Evolutionary conservation across 2,888 invertebrate species (phyloP).

Genomic region (Himalopsyche japonica): DNA sequence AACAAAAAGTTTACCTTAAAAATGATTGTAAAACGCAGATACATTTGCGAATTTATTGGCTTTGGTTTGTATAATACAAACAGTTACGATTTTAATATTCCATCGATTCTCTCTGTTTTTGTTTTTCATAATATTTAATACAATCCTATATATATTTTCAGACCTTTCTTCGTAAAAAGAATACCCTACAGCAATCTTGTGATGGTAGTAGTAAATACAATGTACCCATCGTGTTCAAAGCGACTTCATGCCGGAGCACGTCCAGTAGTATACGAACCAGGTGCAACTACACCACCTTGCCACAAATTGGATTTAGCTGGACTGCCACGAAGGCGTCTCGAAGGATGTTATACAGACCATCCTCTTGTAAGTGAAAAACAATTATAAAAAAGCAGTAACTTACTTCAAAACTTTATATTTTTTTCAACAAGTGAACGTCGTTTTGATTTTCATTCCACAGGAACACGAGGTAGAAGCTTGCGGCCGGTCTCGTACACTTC

Average conservation of each 20-base stretch:
- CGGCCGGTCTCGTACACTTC: constrained; percentile 44
- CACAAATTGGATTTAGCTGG: constrained; percentile 75
- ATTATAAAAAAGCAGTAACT: too few species aligned
- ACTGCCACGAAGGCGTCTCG: constrained; percentile 67
- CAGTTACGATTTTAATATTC: too few species aligned
- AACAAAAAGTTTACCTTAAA: too few species aligned
- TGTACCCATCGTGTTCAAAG: constrained; percentile 54
- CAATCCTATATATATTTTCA: constrained; percentile 42
- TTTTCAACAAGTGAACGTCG: too few species aligned
- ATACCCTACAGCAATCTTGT: constrained; percentile 79
- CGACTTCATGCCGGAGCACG: constrained; percentile 56
- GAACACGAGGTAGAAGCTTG: constrained; percentile 55
- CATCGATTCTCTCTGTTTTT: too few species aligned
- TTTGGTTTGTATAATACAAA: too few species aligned
- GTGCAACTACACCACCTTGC: constrained; percentile 60
- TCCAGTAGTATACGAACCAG: constrained; percentile 38
- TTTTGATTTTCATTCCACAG: constrained; percentile 43
- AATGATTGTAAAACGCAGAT: too few species aligned
- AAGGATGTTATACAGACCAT: constrained; percentile 78
- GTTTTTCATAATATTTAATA: too few species aligned
- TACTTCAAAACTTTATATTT: too few species aligned
- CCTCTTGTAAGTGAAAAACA: constrained; percentile 58
- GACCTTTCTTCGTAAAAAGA: constrained; percentile 71
- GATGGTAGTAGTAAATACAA: constrained; percentile 70
- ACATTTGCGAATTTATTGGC: too few species aligned